Base-by-base conservation (phyloP, 2,113 vertebrate species). In the Drymodes brunneopygia region DNA sequence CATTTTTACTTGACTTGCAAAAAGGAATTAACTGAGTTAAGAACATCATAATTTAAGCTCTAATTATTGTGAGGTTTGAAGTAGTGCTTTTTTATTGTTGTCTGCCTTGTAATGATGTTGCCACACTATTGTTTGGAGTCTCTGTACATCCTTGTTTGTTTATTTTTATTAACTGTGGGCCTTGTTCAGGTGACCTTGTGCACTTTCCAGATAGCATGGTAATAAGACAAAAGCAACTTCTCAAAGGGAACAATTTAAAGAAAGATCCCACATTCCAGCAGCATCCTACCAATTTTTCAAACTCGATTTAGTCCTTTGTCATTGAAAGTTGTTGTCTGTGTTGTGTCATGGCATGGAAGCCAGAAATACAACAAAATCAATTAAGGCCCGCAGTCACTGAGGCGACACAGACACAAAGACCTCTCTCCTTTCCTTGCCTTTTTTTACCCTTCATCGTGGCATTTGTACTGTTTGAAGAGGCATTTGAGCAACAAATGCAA, bases 231-330 rank as follows among this genome's bases (percentile, higher is more conserved):
- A 95, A 86, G n/a, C 7, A 2, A 21, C 13, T 92, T 91, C 70
- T 81, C 36, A 70, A 53, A 83, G 45, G n/a, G 23, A 57, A 51
- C 38, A 40, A 1, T 67, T 75, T 86, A 82, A 87, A 89, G 42
- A 7, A 62, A 83, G 1, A 24, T 84, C 86, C 91, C 57, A 38
- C 67, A 28, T 83, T 82, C 66, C 60, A 56, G 50, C 40, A 83
- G 64, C 51, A 75, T 84, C 60, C 61, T 70, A 81, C 66, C 44
- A 14, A 75, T 86, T 95, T 92, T 77, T 95, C 60, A 86, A 36
- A 82, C 86, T 89, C 56, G 7, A 17, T 94, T 91, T 89, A 92
- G 51, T 66, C 64, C 71, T 95, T 97, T 96, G 78, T 95, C 17
- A 15, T 19, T 64, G 50, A 47, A 47, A 45, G 58, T 53, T 73